Conservation (phyloP, 2,113 vertebrate species). For the Carettochelys insculpta region DNA sequence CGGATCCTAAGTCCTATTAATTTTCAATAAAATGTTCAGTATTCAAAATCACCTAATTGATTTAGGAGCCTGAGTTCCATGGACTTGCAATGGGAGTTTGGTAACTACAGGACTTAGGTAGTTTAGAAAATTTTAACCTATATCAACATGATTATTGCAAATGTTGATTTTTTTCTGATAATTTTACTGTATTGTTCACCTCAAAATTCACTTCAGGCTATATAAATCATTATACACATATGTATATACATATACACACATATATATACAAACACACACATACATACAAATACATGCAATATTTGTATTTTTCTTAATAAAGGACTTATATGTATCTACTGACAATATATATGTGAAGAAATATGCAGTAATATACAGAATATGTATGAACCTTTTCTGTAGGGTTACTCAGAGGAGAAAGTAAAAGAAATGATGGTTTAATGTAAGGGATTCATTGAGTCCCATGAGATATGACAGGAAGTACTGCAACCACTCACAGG, state of each 20-base stretch:
- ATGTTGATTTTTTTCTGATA: background rate
- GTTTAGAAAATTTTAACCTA: background rate
- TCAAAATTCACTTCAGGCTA: background rate
- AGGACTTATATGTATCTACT: background rate
- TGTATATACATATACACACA: background rate
- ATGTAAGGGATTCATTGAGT: background rate
- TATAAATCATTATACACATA: background rate
- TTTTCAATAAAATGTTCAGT: background rate
- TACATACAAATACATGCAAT: accelerated
- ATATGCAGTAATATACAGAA: background rate
- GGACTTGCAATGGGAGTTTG: background rate
- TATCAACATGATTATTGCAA: background rate
- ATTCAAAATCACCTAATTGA: background rate
- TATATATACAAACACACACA: background rate
- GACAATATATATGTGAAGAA: background rate
- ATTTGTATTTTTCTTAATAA: background rate
- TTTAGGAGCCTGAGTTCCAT: background rate
- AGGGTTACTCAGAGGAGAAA: background rate
- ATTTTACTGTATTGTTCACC: background rate
- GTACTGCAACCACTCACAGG: background rate
- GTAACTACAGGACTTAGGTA: too few species aligned
- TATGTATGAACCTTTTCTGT: background rate
- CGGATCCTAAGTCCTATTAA: accelerated
- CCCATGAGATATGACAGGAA: background rate
- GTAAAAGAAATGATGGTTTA: background rate